phyloP scores from a whole-genome alignment of 1,140 invertebrate species.

The Dreissena rostriformis region DNA sequence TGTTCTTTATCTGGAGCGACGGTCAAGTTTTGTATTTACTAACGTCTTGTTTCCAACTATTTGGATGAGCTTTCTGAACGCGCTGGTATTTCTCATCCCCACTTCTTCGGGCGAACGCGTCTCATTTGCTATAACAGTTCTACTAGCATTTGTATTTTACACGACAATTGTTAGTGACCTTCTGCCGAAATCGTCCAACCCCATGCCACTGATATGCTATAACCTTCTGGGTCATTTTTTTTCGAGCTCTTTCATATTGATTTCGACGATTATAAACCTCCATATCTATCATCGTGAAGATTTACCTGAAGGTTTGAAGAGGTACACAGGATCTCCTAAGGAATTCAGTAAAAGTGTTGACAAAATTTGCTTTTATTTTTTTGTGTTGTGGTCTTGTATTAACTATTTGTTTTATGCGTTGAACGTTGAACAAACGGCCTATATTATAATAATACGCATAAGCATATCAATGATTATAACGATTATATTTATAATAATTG shows the following conservation, averaged over 20 bases:
- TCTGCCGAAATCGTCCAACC: slow-evolving; percentile 83
- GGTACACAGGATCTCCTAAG: no score
- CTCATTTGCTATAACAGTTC: slow-evolving; percentile 83
- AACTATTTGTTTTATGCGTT: no score
- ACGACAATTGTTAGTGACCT: slow-evolving; percentile 83
- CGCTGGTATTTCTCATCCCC: slow-evolving; percentile 84
- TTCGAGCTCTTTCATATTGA: slow-evolving; percentile 45
- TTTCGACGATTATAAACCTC: slow-evolving; percentile 40
- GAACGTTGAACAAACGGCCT: no score
- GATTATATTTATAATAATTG: no score
- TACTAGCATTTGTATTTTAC: slow-evolving; percentile 84
- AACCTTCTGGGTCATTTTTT: slow-evolving; percentile 49
- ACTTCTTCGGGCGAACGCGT: slow-evolving; percentile 84
- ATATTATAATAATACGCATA: no score
- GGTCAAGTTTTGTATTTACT: slow-evolving; percentile 79
- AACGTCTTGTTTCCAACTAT: slow-evolving; percentile 84
- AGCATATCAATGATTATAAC: no score
- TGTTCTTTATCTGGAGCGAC: slow-evolving; percentile 66
- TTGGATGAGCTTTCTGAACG: slow-evolving; percentile 83
- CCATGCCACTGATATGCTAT: slow-evolving; percentile 50
- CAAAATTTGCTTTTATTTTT: background rate
- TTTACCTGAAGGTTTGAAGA: background rate
- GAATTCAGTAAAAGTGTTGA: slow-evolving; percentile 4
- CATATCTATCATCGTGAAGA: slow-evolving; percentile 48
- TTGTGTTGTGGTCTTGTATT: background rate